A percentile compares a stretch with the other conserved stretches of the same genome.
phyloP scores from a whole-genome alignment of 35 echinoderm and acorn worm genomes.

The Eucidaris tribuloides region DNA sequence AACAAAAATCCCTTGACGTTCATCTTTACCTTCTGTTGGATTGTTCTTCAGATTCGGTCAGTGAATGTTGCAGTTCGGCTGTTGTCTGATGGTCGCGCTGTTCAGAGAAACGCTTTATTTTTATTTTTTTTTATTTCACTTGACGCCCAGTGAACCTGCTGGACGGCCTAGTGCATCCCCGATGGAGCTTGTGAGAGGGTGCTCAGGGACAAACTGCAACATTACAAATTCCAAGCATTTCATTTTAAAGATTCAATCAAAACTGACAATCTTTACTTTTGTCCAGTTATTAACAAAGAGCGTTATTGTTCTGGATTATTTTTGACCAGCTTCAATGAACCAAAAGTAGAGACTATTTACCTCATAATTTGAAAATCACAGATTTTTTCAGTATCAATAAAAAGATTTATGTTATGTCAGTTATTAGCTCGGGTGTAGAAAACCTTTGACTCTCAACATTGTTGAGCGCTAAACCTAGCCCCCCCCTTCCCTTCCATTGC shows the following conservation, averaged over 20 bases:
- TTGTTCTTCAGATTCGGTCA: slow-evolving; percentile 45
- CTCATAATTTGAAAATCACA: too few species aligned
- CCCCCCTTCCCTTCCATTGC: too few species aligned
- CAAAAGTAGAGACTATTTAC: background rate
- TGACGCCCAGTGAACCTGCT: slow-evolving; percentile 80
- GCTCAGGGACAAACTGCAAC: slow-evolving; percentile 75
- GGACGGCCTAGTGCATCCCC: slow-evolving; percentile 68
- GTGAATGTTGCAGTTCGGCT: slow-evolving; percentile 34
- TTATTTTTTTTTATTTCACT: too few species aligned
- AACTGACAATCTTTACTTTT: background rate
- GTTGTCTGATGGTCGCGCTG: slow-evolving; percentile 64
- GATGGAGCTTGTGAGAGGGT: slow-evolving; percentile 83
- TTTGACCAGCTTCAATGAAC: background rate
- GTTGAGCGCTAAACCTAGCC: too few species aligned
- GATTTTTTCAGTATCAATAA: too few species aligned
- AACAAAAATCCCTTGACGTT: too few species aligned
- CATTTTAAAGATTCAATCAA: background rate
- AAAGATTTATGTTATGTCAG: too few species aligned
- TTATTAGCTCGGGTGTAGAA: too few species aligned
- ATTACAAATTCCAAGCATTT: background rate
- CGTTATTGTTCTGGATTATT: background rate
- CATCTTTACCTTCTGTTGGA: slow-evolving; percentile 67
- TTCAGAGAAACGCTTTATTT: slow-evolving; percentile 84
- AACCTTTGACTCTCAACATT: too few species aligned
- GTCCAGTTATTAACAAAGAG: background rate